Evolutionary conservation across 1,140 invertebrate species (phyloP), one percentile per base, ranked within the genome.

Genomic region (Achroia grisella): DNA sequence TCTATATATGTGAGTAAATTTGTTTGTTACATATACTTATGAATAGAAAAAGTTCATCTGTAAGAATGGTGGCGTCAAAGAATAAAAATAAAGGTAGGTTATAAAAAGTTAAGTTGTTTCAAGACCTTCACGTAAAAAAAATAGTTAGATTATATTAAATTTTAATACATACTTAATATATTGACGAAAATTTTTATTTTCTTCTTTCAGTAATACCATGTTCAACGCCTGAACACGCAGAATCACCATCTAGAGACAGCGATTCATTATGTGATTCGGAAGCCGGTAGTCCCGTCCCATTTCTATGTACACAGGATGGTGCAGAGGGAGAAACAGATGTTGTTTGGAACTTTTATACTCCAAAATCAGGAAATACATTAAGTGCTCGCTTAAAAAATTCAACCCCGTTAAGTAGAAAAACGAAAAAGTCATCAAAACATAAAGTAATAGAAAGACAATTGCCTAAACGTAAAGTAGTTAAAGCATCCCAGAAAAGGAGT

Each of bases 291-390:
- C 86, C 86, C 10, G 78, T 87, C 4, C 81, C 79, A 17, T 87
- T 87, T 64, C 35, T 86, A 2, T 86, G 78, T 47, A 87, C 83
- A n/a, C 86, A 87, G 62, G 86, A 87, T 71, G 86, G 81, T 9
- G 64, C 71, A 4, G 75, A 79, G 46, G 85, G 83, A 4, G 77
- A 83, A 55, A 79, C 73, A 40, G 83, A 86, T 60, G 86, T 87
- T 42, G 70, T 87, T 12, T 87, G 84, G 84, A 86, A 87, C 52
- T 86, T 77, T 42, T 85, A 86, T 48, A 86, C 84, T 31, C 81
- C 80, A 17, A 77, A 77, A 44, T 67, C 80, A 34, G 66, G 70
- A 34, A 40, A 65, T 40, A 42, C 55, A 23, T 41, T 52, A 5
- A 48, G 53, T 44, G 56, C 60, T 14, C 52, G 55, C 4, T 33